Conservation (phyloP, 2,888 invertebrate species). For the Emesis castigata region DNA sequence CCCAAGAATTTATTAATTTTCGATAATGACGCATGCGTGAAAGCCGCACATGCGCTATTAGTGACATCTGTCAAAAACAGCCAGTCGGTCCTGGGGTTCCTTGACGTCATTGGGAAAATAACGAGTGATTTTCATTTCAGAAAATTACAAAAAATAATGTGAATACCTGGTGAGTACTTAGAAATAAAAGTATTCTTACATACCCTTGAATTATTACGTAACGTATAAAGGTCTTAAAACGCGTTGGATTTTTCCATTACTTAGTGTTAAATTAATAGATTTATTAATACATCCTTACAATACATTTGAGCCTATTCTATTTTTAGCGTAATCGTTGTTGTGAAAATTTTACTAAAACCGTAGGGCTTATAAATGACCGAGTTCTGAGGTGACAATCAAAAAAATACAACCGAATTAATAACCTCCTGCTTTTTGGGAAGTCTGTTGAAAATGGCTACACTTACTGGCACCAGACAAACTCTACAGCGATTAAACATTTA, state of each 20-base stretch:
- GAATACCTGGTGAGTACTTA: slow-evolving; percentile 73
- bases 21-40: slow-evolving; percentile 76
- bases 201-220: background rate
- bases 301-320: slow-evolving; percentile 63
- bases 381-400: too few species aligned
- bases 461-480: too few species aligned
- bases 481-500: too few species aligned
- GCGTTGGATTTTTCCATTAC: background rate
- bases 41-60: slow-evolving; percentile 72
- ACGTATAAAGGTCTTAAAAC: background rate
- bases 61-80: slow-evolving; percentile 81
- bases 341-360: slow-evolving; percentile 60
- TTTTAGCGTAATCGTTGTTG: slow-evolving; percentile 64
- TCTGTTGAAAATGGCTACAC: too few species aligned
- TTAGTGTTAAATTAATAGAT: slow-evolving; percentile 1
- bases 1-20: slow-evolving; percentile 10
- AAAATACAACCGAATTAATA: too few species aligned
- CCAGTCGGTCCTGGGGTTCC: slow-evolving; percentile 71
- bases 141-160: slow-evolving; percentile 76
- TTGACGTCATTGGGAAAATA: slow-evolving; percentile 78
- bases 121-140: slow-evolving; percentile 58
- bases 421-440: too few species aligned
- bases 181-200: background rate
- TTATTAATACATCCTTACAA: background rate
- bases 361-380: too few species aligned